Base-by-base conservation (phyloP, 2,888 invertebrate genomes). In the Hetaerina titia region DNA sequence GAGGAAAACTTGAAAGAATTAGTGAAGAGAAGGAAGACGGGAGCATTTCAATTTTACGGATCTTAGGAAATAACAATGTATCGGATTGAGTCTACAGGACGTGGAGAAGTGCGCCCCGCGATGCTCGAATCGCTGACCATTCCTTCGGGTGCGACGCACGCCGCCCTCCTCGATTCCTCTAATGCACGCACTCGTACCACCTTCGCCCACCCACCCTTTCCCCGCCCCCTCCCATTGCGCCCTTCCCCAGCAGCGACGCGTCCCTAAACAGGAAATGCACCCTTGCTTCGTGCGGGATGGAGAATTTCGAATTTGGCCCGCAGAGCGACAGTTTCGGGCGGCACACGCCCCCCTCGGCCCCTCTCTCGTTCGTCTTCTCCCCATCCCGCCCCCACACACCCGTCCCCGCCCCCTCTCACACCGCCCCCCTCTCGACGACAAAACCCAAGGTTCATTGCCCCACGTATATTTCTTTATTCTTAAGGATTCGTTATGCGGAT, bases 391-490 rank as follows among this genome's bases (percentile, higher is more conserved):
- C 58, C n/a, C 89, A 19, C 89, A 87, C 15, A 8, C 31, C 88
- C 87, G 31, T 25, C 87, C n/a, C 88, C 88, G 13, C 57, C 31
- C 57, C 31, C 22, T 17, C 22, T 15, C 58, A 19, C 58, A 19
- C 57, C 58, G 2, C 15, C 57, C n/a, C n/a, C 19, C 22, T 58
- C 58, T 89, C 57, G 2, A 31, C 25, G 31, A 31, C 25, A 81
- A 81, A 31, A 81, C 58, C 58, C 57, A 58, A 11, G 58, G 56
- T 58, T 58, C 89, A 58, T n/a, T 89, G 89, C 57, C 89, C 89
- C 19, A n/a, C 89, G 57, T 57, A n/a, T n/a, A 56, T 89, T 89
- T 58, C 89, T 89, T 89, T 89, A 89, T 89, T n/a, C 89, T 89
- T n/a, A 56, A 58, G 89, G 58, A 89, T 89, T 58, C 58, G 56